Conservation (phyloP, 2,797 vertebrate species). For the Acanthurus lineatus region DNA sequence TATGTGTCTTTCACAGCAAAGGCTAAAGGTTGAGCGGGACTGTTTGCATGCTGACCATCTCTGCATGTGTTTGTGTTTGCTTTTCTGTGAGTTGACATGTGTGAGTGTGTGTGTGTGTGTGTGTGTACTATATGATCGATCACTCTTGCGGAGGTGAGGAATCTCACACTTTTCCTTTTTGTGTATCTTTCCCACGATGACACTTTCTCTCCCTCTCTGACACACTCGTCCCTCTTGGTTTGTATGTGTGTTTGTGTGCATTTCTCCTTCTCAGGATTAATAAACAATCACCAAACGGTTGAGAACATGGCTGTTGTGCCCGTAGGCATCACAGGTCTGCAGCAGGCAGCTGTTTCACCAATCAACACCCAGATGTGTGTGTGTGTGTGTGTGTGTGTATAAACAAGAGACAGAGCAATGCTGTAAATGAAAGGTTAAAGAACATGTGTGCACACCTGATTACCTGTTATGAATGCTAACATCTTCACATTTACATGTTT, state of each 20-base stretch:
- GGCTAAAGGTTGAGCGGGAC: not conserved
- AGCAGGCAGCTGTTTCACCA: not conserved
- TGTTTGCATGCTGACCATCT: not conserved
- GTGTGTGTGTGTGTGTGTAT: constrained; percentile 7
- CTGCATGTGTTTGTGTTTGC: constrained; percentile 10
- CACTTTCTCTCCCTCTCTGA: not conserved
- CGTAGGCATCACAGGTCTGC: not conserved
- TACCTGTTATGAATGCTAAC: constrained; percentile 19
- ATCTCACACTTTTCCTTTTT: constrained; percentile 68
- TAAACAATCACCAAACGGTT: not conserved
- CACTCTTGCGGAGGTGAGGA: constrained; percentile 58
- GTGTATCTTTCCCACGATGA: constrained; percentile 76
- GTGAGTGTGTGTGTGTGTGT: not conserved
- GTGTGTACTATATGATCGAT: constrained; percentile 21
- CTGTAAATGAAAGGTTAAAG: constrained; percentile 16
- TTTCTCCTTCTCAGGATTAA: not conserved
- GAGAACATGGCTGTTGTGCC: too few species aligned
- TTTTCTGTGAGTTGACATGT: constrained; percentile 5
- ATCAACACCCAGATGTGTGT: constrained; percentile 16
- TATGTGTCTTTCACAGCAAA: constrained; percentile 3
- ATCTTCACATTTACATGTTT: constrained; percentile 45
- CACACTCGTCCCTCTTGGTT: not conserved
- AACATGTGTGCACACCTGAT: not conserved
- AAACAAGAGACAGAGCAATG: not conserved
- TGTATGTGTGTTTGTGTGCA: constrained; percentile 10